Evolutionary conservation across 2,797 vertebrate species (phyloP), one percentile per base, ranked within the genome.

Genomic region (Sebastiscus albofasciatus): DNA sequence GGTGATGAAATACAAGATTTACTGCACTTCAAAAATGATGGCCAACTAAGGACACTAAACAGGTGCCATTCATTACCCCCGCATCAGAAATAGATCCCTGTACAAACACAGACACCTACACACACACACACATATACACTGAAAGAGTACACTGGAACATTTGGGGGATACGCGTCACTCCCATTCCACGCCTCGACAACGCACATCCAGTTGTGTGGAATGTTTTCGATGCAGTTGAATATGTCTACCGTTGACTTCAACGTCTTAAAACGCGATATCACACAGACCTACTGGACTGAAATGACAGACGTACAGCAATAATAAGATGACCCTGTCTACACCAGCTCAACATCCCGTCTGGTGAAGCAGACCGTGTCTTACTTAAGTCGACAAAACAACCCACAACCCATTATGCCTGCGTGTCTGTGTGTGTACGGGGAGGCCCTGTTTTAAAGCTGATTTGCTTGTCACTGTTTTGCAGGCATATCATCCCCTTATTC

Each of bases 321-420:
- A 90, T 76, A 87, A 88, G 82, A 92, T 89, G 91, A 90, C 88
- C 83, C 82, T 65, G 90, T 90, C 86, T 91, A 89, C 85, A 80
- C 54, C 83, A 75, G 83, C 86, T 90, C 83, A 85, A 83, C 82
- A 85, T 81, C 87, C 81, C 54, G 70, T 92, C 89, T 91, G 90
- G 88, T 84, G 89, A 94, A 94, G 85, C 80, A 92, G 91, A 92
- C 91, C 77, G 88, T 92, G 90, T 91, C 93, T 92, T 88, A 92
- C 90, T 92, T 89, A 91, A 91, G 85, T 89, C 68, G 75, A 86
- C 87, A 90, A 93, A 91, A 91, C 89, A 89, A 83, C 82, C 87
- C 85, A 88, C 86, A 78, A 87, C 75, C 87, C 84, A 89, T 90
- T 91, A 87, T 76, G 81, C 61, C 75, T 75, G 74, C 24, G 27